These are phyloP conservation scores for Ceramica pisi DNA, from an alignment of 2,888 invertebrate genomes.

Conservation along the genomic window DNA sequence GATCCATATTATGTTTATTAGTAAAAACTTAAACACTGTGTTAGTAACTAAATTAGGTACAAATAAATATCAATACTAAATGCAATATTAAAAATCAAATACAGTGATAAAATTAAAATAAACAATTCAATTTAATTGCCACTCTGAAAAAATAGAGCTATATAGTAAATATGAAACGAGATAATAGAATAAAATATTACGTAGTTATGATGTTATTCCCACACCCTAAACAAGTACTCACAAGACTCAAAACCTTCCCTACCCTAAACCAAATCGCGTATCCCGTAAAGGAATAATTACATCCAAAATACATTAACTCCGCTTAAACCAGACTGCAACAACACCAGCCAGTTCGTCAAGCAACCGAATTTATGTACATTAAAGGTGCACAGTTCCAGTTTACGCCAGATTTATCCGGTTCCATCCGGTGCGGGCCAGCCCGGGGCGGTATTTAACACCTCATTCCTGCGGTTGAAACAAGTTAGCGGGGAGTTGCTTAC, in stretches of 20 bases:
- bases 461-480: slow-evolving; percentile 76
- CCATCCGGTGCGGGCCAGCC: slow-evolving; percentile 72
- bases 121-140: no score
- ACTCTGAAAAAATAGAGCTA: not conserved
- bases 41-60: no score
- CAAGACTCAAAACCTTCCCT: not conserved
- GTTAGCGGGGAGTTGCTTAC: slow-evolving; percentile 67
- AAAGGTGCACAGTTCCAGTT: slow-evolving; percentile 68
- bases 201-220: not conserved
- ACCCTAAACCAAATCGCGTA: slow-evolving; percentile 18
- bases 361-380: slow-evolving; percentile 63
- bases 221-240: not conserved
- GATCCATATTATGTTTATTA: no score
- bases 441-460: slow-evolving; percentile 81
- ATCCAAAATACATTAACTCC: slow-evolving; percentile 45
- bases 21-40: no score
- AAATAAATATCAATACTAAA: no score
- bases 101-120: no score
- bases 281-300: slow-evolving; percentile 31
- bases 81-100: no score
- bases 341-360: slow-evolving; percentile 62
- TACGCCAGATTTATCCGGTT: slow-evolving; percentile 73
- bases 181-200: not conserved
- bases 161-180: slow-evolving; percentile 4
- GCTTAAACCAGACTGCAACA: slow-evolving; percentile 51